A percentile compares a stretch with the other conserved stretches of the same genome.
phyloP scores from a whole-genome alignment of 2,113 vertebrate genomes.

The rat (Rattus norvegicus) region GRCr8 NC_086032.1:107418001-107418500 shows the following conservation, averaged over 20 bases:
- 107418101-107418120: background rate
- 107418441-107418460: background rate
- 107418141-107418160: background rate
- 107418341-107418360: background rate
- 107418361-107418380: background rate
- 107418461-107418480: background rate
- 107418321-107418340: background rate
- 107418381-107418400: background rate
- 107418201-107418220: background rate
- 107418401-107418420: background rate
- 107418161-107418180: background rate
- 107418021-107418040: background rate
- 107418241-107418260: background rate
- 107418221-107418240: background rate
- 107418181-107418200: background rate
- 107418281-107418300: background rate
- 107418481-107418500: background rate
- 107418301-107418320: background rate
- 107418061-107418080: background rate
- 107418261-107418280: background rate
- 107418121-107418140: background rate
- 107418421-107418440: background rate
- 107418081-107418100: background rate
- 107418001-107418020: background rate
- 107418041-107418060: background rate